A percentile compares a stretch with the other conserved stretches of the same genome.
Conservation (phyloP, 2,113 vertebrate genomes). For the Antennarius striatus region DNA sequence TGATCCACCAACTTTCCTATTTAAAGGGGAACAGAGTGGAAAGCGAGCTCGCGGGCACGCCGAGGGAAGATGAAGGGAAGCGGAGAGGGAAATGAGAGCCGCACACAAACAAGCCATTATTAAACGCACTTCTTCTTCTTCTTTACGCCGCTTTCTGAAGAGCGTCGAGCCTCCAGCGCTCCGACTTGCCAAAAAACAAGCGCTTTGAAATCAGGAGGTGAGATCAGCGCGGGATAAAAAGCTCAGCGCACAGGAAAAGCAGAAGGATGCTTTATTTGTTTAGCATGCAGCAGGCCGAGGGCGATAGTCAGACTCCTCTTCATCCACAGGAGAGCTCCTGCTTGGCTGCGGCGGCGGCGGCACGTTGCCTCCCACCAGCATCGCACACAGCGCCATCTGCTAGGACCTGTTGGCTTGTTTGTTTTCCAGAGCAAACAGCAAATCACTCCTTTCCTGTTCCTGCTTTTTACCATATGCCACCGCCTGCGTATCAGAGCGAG, state of each 20-base stretch:
- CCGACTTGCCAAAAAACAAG: conserved; percentile 67
- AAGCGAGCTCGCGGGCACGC: conserved; percentile 60
- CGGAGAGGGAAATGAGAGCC: conserved; percentile 61
- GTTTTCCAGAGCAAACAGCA: conserved; percentile 99
- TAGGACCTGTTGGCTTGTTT: conserved; percentile 98
- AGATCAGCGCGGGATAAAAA: conserved; percentile 73
- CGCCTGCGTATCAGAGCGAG: conserved; percentile 90
- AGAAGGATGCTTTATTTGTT: conserved; percentile 79
- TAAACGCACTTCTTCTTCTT: conserved; percentile 62
- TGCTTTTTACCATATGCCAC: conserved; percentile 96
- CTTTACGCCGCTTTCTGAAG: conserved; percentile 62
- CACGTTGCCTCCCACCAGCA: conserved; percentile 85
- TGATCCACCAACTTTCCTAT: conserved; percentile 60
- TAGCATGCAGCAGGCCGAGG: conserved; percentile 75
- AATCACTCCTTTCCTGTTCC: conserved; percentile 96
- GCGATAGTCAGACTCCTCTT: conserved; percentile 72
- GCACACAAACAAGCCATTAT: conserved; percentile 68
- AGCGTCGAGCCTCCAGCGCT: conserved; percentile 68
- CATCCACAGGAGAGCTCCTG: conserved; percentile 74
- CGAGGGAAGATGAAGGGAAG: conserved; percentile 49
- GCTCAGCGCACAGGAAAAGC: conserved; percentile 70
- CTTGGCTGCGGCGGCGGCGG: conserved; percentile 69
- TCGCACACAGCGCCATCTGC: conserved; percentile 90
- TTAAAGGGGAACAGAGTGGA: conserved; percentile 65
- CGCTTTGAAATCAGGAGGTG: conserved; percentile 71